A percentile compares a stretch with the other conserved stretches of the same genome.
These are phyloP conservation scores for Vollenhovia emeryi DNA, from an alignment of 1,140 invertebrate genomes.

Conservation along the genomic window DNA sequence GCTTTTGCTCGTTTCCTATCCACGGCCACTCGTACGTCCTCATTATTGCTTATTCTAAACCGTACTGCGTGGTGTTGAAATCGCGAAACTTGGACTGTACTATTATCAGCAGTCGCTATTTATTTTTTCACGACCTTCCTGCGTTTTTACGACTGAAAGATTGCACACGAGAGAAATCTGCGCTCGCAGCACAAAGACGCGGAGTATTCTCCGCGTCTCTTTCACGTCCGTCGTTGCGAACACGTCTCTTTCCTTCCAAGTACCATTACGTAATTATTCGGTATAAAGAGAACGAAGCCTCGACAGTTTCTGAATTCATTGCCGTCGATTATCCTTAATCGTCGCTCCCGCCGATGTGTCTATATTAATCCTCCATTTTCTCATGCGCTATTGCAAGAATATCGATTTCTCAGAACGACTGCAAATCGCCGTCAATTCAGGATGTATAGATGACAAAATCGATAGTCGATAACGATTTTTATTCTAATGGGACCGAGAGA, in stretches of 20 bases:
- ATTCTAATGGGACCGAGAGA: not conserved
- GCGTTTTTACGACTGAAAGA: not conserved
- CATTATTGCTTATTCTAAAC: constrained; percentile 6
- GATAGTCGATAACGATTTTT: not conserved
- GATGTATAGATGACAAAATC: not conserved
- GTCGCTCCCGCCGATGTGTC: not conserved
- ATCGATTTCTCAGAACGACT: not conserved
- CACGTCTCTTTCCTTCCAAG: not conserved
- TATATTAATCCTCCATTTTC: not conserved
- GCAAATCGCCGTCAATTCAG: not conserved
- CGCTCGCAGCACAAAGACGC: not conserved
- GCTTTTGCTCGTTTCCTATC: constrained; percentile 5
- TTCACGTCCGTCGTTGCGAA: constrained; percentile 10
- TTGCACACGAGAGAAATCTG: not conserved
- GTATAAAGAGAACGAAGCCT: not conserved
- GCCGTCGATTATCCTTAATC: not conserved
- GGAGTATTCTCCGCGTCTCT: not conserved
- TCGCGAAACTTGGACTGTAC: not conserved
- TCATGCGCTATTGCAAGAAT: not conserved
- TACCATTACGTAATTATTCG: constrained; percentile 50
- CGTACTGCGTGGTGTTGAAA: not conserved
- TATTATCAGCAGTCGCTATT: not conserved
- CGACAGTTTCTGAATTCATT: not conserved
- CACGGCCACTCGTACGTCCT: not conserved
- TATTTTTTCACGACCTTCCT: not conserved